Evolutionary conservation across 2,113 vertebrate genomes (phyloP).

Genomic region (Callospermophilus lateralis): DNA sequence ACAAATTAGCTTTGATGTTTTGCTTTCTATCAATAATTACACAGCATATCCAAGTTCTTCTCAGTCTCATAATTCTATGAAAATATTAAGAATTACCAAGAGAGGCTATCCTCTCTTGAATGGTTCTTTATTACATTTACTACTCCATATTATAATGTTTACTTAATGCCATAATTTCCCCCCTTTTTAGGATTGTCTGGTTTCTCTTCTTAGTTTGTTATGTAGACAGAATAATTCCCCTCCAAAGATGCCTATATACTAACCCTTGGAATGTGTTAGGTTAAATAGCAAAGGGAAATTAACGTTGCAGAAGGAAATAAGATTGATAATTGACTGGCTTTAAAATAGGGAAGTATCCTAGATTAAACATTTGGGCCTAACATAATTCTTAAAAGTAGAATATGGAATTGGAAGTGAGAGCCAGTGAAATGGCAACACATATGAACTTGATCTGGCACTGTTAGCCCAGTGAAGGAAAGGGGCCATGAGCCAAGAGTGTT

Average conservation of each 20-base stretch:
- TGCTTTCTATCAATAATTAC: background rate
- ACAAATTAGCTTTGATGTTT: background rate
- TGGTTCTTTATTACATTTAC: background rate
- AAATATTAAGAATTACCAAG: background rate
- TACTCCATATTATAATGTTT: constrained; percentile 14
- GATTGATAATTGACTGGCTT: background rate
- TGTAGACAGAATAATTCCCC: background rate
- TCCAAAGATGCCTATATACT: background rate
- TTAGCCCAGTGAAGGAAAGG: background rate
- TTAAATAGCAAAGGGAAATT: background rate
- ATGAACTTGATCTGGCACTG: background rate
- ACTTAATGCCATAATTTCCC: constrained; percentile 10
- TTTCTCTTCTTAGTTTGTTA: background rate
- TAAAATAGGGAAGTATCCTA: background rate
- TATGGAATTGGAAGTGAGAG: background rate
- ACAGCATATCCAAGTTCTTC: background rate
- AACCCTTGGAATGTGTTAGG: background rate
- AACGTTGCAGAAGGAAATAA: background rate
- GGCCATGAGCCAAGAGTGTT: background rate
- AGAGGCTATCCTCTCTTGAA: background rate
- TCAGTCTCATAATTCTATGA: background rate
- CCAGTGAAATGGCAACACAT: background rate
- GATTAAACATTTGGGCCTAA: background rate
- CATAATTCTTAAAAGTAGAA: constrained; percentile 2
- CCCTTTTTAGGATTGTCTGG: background rate